A percentile compares a stretch with the other conserved stretches of the same genome.
Evolutionary conservation across 2,888 invertebrate species (phyloP).

Genomic region (Tromatobia lineatoria): DNA sequence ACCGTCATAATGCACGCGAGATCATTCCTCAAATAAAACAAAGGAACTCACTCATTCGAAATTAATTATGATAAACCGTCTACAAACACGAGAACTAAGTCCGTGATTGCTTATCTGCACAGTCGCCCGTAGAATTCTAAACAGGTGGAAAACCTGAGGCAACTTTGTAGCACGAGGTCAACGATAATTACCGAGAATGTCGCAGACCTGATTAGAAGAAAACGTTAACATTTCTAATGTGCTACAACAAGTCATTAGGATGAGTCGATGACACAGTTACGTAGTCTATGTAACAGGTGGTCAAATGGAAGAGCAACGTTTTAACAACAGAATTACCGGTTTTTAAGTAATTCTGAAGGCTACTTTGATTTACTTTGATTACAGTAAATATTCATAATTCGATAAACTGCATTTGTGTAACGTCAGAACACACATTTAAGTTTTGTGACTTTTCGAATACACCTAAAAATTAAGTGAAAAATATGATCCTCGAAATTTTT

Average conservation of each 20-base stretch:
- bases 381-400: too few species aligned
- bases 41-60: neutral
- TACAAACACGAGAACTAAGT: conserved; percentile 6
- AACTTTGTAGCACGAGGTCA: conserved; percentile 11
- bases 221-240: neutral
- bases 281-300: neutral
- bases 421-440: too few species aligned
- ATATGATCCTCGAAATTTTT: too few species aligned
- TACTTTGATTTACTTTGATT: too few species aligned
- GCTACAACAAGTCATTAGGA: neutral
- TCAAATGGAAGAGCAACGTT: too few species aligned
- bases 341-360: too few species aligned
- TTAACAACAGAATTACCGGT: too few species aligned
- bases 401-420: too few species aligned
- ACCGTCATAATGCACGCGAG: too few species aligned
- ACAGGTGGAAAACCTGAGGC: neutral
- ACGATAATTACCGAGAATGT: neutral
- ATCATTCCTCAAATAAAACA: neutral
- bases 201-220: neutral
- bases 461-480: too few species aligned
- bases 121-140: neutral
- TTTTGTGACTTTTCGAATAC: too few species aligned
- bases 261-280: neutral
- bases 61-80: neutral
- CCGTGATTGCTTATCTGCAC: neutral